These are phyloP conservation scores for Theonella swinhoei DNA, from an alignment of 37 sponge, comb jelly and placozoan species.

Conservation along the genomic window DNA sequence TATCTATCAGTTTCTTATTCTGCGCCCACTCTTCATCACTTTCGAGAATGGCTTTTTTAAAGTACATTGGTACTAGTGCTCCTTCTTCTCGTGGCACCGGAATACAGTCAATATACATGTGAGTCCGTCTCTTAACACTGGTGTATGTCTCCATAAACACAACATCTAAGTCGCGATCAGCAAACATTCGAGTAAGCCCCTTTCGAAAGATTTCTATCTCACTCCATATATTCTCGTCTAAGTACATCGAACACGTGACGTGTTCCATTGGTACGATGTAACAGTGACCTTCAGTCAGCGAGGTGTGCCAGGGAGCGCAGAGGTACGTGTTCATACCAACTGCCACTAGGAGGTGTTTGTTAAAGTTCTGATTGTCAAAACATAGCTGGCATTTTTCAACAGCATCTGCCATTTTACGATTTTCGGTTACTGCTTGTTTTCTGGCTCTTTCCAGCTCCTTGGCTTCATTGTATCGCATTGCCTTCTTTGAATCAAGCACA, in stretches of 20 bases:
- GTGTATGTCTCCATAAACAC: conserved; percentile 81
- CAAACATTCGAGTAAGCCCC: conserved; percentile 82
- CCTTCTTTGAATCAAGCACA: conserved; percentile 60
- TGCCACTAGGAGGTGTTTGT: conserved; percentile 75
- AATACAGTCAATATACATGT: conserved; percentile 92
- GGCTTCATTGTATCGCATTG: conserved; percentile 7
- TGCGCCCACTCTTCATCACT: conserved; percentile 92
- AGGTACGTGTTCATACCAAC: conserved; percentile 82
- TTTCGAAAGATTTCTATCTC: conserved; percentile 77
- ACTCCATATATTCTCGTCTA: conserved; percentile 93
- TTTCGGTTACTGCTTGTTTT: conserved; percentile 34
- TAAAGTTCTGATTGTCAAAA: conserved; percentile 53
- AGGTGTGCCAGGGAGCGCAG: conserved; percentile 65
- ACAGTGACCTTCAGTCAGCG: conserved; percentile 86
- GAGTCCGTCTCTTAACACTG: conserved; percentile 35
- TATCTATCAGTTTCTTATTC: conserved; percentile 93
- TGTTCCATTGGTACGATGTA: conserved; percentile 80
- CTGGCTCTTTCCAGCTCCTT: conserved; percentile 43
- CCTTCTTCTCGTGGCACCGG: conserved; percentile 86
- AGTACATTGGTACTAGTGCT: conserved; percentile 84
- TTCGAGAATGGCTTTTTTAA: conserved; percentile 96
- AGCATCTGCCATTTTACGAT: conserved; percentile 49
- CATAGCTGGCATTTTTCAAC: conserved; percentile 69
- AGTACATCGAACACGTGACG: conserved; percentile 35
- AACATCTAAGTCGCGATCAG: conserved; percentile 58